Evolutionary conservation across 1,140 invertebrate species (phyloP).

Genomic region (Ceratina japonica): DNA sequence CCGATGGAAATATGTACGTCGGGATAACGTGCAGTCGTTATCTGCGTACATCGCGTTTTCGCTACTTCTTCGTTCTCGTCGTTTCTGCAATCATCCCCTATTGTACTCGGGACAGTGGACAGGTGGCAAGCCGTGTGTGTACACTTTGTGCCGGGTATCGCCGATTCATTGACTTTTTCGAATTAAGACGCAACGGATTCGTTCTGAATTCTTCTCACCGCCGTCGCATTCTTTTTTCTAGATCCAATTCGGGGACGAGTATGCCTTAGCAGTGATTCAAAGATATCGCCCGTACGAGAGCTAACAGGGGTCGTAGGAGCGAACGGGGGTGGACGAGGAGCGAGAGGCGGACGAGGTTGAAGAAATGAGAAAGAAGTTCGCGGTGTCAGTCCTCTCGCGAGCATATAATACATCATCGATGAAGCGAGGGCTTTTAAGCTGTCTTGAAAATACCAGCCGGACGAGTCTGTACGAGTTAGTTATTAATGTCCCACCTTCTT

Average conservation of each 20-base stretch:
- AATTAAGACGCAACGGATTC: background rate
- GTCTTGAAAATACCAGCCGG: constrained; percentile 62
- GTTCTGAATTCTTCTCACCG: background rate
- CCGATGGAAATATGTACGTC: too few species aligned
- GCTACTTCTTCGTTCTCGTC: constrained; percentile 3
- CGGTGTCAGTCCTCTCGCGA: constrained; percentile 58
- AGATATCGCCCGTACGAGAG: background rate
- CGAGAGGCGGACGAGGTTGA: background rate
- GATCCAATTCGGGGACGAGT: too few species aligned
- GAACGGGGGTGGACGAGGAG: background rate
- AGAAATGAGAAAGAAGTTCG: background rate
- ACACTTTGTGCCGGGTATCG: too few species aligned
- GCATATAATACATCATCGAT: constrained; percentile 64
- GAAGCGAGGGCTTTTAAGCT: constrained; percentile 63
- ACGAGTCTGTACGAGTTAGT: constrained; percentile 40
- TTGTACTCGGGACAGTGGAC: constrained; percentile 11
- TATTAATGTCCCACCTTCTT: constrained; percentile 65
- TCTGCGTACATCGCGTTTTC: constrained; percentile 26
- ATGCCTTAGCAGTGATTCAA: constrained; percentile 14
- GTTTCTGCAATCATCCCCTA: constrained; percentile 44
- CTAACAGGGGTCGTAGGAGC: background rate
- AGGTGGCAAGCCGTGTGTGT: too few species aligned
- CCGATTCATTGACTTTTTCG: too few species aligned
- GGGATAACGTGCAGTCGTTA: constrained; percentile 34
- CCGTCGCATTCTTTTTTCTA: background rate